Percentiles rank a stretch among this genome's conserved stretches.
phyloP scores from a whole-genome alignment of 2,888 invertebrate species.

The Lepidocyrtoides sp. region DNA sequence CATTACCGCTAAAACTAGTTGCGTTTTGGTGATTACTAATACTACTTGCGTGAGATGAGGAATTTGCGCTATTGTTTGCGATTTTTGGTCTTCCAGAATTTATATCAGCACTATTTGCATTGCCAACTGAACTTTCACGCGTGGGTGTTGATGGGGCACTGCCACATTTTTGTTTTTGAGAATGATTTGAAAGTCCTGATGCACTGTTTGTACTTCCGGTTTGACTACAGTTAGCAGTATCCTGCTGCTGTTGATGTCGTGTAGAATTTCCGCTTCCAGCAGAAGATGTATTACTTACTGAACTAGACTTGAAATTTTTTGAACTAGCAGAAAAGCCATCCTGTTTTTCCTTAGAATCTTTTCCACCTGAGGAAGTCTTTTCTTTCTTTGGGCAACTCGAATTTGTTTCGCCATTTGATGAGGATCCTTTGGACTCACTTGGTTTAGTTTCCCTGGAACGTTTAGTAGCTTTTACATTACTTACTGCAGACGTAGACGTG shows the following conservation, averaged over 20 bases:
- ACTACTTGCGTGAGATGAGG: slow-evolving; percentile 39
- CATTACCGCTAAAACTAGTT: slow-evolving; percentile 28
- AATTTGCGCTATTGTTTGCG: slow-evolving; percentile 18
- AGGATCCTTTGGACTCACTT: slow-evolving; percentile 10
- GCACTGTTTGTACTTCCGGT: slow-evolving; percentile 64
- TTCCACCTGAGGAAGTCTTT: slow-evolving; percentile 66
- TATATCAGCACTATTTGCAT: slow-evolving; percentile 22
- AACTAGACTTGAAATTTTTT: slow-evolving; percentile 74
- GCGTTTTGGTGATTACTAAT: background rate
- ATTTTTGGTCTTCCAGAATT: slow-evolving; percentile 44
- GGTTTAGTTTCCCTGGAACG: slow-evolving; percentile 74
- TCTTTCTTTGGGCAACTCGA: slow-evolving; percentile 60
- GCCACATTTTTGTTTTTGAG: slow-evolving; percentile 61
- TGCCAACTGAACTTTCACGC: slow-evolving; percentile 56
- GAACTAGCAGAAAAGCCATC: slow-evolving; percentile 15
- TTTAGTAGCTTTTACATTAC: slow-evolving; percentile 62
- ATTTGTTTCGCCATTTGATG: slow-evolving; percentile 67
- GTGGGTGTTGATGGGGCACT: slow-evolving; percentile 63
- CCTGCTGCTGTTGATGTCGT: slow-evolving; percentile 27
- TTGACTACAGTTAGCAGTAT: slow-evolving; percentile 50
- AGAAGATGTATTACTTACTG: slow-evolving; percentile 14
- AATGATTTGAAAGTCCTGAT: slow-evolving; percentile 59
- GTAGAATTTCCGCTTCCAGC: slow-evolving; percentile 26
- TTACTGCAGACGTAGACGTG: slow-evolving; percentile 53
- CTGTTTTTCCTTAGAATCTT: slow-evolving; percentile 53